Evolutionary conservation across 2,113 vertebrate species (phyloP).

Genomic region (Pogonocichla stellata): DNA sequence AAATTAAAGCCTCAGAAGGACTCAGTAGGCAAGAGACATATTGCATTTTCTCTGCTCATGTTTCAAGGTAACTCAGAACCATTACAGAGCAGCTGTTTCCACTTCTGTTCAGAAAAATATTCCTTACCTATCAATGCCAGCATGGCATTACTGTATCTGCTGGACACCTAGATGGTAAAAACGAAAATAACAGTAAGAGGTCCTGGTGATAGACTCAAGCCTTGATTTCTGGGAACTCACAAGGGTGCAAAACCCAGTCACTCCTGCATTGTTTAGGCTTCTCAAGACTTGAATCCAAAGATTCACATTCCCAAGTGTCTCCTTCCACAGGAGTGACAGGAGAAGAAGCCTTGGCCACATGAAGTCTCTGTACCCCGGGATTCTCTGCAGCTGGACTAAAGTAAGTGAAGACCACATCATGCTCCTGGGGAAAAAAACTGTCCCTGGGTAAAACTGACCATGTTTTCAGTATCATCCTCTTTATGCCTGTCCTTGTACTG

Average conservation of each 20-base stretch:
- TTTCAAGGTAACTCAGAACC: background rate
- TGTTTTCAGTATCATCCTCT: background rate
- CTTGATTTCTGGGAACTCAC: background rate
- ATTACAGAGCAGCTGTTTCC: constrained; percentile 1
- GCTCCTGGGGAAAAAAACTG: background rate
- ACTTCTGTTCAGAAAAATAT: background rate
- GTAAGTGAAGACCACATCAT: background rate
- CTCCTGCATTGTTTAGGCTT: background rate
- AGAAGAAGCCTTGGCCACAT: background rate
- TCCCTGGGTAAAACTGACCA: background rate
- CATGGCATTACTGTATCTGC: background rate
- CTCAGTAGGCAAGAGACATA: background rate
- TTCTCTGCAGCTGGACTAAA: background rate
- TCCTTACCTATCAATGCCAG: background rate
- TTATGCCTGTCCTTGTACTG: background rate
- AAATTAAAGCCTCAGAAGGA: background rate
- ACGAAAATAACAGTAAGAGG: background rate
- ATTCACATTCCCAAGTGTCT: background rate
- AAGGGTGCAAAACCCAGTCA: background rate
- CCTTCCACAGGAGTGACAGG: background rate
- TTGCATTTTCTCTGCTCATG: background rate
- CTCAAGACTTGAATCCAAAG: background rate
- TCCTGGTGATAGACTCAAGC: background rate
- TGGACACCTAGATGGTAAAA: background rate
- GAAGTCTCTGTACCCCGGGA: background rate